Evolutionary conservation across 35 echinoderm and acorn worm genomes (phyloP).

Genomic region (Heliocidaris erythrogramma): DNA sequence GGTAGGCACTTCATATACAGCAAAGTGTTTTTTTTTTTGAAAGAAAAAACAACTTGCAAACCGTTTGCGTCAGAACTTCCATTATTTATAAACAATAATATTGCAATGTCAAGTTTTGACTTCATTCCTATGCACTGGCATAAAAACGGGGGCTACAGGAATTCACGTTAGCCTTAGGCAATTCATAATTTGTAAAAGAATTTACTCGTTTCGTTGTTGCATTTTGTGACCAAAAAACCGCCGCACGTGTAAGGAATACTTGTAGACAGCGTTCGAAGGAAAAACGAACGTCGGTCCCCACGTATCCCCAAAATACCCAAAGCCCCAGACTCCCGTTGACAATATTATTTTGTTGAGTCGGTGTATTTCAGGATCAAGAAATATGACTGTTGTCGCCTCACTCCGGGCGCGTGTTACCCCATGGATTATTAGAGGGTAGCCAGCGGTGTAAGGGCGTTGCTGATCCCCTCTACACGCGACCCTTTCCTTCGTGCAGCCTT

Average conservation of each 20-base stretch:
- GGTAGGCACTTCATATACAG: no score
- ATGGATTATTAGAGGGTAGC: background rate
- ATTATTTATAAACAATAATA: background rate
- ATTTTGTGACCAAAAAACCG: constrained; percentile 18
- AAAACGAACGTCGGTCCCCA: background rate
- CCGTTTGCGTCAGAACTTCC: background rate
- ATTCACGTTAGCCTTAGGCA: background rate
- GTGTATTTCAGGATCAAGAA: background rate
- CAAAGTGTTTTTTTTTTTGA: background rate
- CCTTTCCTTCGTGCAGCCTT: background rate
- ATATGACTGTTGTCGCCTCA: constrained; percentile 25
- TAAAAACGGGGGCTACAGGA: background rate
- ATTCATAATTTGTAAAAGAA: background rate
- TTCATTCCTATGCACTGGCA: background rate
- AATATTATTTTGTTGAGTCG: constrained; percentile 4
- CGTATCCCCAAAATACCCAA: background rate
- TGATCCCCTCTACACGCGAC: constrained; percentile 34
- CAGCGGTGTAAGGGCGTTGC: background rate
- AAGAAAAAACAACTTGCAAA: background rate
- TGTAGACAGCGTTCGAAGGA: background rate
- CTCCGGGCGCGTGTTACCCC: constrained; percentile 29
- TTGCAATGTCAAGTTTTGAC: background rate
- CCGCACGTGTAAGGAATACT: constrained; percentile 21
- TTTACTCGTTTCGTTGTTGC: background rate
- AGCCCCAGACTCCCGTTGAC: background rate